Base-by-base conservation (phyloP, 53 echinoderm and acorn worm genomes). In the Echinarachnius parma region DNA sequence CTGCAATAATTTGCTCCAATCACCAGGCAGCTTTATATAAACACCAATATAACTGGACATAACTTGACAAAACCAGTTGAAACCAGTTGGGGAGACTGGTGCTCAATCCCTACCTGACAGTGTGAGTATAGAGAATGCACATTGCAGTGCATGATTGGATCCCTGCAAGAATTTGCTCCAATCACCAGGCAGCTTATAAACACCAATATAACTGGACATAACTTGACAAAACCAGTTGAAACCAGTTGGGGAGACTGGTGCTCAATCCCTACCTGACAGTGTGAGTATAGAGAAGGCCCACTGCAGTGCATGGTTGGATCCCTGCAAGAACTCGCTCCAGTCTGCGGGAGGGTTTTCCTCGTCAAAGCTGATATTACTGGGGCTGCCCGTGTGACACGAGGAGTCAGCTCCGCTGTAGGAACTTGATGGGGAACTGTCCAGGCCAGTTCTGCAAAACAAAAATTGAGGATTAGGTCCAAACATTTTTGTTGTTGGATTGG, bases 261-360 rank as follows among this genome's bases (percentile, higher is more conserved):
- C 5, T 3, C 28, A 59, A 59, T 21, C 1, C 75, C 25, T 77
- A 95, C 95, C 95, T 75, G 90, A 91, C 3, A 95, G 80, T 15
- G 90, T 95, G 24, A 95, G 87, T 9, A 95, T 74, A 14, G 95
- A 95, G 79, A 95, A 89, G 5, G 84, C 90, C 74, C 74, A 72
- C 26, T 72, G 74, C 28, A 72, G 55, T 0, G 74, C 74, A 37
- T 72, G 55, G n/a, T 57, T 57, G 2, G 74, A 56, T 34, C 74
- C 74, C 74, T 56, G 93, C 16, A 93, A 81, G 81, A 93, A 93
- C 36, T 93, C 93, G 36, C 82, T 79, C 89, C 89, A 89, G 66
- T 93, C 79, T 18, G 82, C 88, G 14, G 85, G 61, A 15, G 49
- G 57, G 25, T 81, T 69, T 29, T 84, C 85, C 28, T 91, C 90